phyloP scores from a whole-genome alignment of 2,113 vertebrate genomes.

The Caracal caracal region DNA sequence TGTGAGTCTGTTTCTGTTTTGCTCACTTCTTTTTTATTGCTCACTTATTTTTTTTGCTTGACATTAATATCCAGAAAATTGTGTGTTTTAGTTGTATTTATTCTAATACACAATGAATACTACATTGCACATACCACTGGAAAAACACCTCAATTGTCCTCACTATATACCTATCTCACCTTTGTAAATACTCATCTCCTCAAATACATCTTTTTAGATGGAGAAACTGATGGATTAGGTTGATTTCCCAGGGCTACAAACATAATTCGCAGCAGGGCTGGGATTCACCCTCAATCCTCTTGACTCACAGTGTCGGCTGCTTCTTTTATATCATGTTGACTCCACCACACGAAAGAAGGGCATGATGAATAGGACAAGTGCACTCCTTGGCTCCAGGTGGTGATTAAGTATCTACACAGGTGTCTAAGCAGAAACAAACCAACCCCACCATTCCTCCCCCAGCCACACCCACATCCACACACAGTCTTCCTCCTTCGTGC shows the following conservation, averaged over 20 bases:
- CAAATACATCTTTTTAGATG: not conserved
- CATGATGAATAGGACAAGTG: not conserved
- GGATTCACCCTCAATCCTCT: not conserved
- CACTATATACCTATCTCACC: not conserved
- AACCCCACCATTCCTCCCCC: not conserved
- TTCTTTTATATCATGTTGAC: not conserved
- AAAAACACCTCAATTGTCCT: not conserved
- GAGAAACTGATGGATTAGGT: not conserved
- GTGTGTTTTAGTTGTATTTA: not conserved
- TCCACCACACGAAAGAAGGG: not conserved
- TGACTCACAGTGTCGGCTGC: not conserved
- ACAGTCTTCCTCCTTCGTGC: not conserved
- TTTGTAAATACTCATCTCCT: not conserved
- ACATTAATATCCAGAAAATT: not conserved
- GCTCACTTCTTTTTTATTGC: not conserved
- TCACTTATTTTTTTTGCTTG: not conserved
- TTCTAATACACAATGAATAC: not conserved
- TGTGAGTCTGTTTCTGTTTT: not conserved
- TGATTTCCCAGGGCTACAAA: not conserved
- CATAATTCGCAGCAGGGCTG: not conserved
- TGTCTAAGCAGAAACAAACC: constrained; percentile 42
- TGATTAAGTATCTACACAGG: constrained; percentile 35
- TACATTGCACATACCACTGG: not conserved
- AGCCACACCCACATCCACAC: not conserved
- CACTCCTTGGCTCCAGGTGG: not conserved